Conservation (phyloP, 1,140 invertebrate genomes). For the Drosophila saltans region DNA sequence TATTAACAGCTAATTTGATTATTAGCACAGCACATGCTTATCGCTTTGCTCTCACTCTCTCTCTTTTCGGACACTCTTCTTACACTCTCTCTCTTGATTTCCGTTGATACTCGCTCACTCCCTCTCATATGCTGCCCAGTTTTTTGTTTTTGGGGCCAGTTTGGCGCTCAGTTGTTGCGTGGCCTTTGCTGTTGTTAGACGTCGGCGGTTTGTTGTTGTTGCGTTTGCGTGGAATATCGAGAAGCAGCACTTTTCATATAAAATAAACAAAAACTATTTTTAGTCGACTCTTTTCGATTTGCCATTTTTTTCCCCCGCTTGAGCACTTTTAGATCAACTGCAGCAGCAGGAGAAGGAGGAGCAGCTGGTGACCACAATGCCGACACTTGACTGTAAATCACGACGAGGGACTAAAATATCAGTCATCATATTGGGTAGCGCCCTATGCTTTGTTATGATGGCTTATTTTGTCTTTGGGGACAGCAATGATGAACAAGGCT, state of each 20-base stretch:
- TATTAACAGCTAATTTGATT: constrained; percentile 60
- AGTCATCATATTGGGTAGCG: constrained; percentile 74
- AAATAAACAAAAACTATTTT: constrained; percentile 77
- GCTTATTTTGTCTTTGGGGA: constrained; percentile 82
- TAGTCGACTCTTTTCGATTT: constrained; percentile 55
- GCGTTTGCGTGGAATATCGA: constrained; percentile 10
- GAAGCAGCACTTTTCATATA: constrained; percentile 32
- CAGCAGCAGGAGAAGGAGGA: constrained; percentile 35
- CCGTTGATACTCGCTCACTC: not conserved
- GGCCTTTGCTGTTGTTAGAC: constrained; percentile 51
- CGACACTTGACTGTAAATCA: constrained; percentile 73
- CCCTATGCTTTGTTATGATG: constrained; percentile 79
- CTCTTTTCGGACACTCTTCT: not conserved
- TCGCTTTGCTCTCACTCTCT: not conserved
- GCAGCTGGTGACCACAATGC: constrained; percentile 31
- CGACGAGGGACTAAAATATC: constrained; percentile 82
- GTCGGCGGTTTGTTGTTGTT: constrained; percentile 35
- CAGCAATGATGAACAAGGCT: constrained; percentile 77
- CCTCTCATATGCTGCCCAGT: not conserved
- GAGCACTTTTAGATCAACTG: constrained; percentile 48
- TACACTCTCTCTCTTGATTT: not conserved
- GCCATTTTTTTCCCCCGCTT: constrained; percentile 22
- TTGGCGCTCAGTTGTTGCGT: constrained; percentile 52
- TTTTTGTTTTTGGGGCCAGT: not conserved
- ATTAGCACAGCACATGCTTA: constrained; percentile 48